Evolutionary conservation across 2,797 vertebrate species (phyloP).

Genomic region (Crenuchus spilurus): DNA sequence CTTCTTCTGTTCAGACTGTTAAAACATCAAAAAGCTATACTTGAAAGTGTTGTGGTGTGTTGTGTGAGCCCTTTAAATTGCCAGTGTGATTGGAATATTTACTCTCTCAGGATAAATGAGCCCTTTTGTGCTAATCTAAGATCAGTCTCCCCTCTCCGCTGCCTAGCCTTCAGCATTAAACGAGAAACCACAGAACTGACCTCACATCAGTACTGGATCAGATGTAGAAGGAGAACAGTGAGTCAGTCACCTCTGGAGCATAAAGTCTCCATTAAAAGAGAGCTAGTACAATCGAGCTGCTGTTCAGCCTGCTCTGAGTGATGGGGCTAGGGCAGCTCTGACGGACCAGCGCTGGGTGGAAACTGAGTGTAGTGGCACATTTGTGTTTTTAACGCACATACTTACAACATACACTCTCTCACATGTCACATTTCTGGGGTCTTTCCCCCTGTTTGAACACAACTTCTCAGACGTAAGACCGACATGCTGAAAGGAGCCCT

Average conservation of each 20-base stretch:
- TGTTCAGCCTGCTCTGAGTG: constrained; percentile 55
- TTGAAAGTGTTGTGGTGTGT: not conserved
- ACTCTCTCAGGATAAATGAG: constrained; percentile 40
- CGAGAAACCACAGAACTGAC: constrained; percentile 31
- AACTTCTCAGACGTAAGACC: constrained; percentile 8
- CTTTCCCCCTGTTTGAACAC: constrained; percentile 8
- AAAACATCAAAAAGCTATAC: constrained; percentile 50
- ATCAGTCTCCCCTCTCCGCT: constrained; percentile 29
- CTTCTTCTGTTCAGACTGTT: constrained; percentile 60
- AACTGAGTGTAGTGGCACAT: constrained; percentile 27
- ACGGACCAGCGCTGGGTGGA: constrained; percentile 31
- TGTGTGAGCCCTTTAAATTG: constrained; percentile 55
- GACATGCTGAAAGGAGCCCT: not conserved
- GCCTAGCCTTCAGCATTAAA: constrained; percentile 11
- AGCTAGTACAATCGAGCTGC: constrained; percentile 47
- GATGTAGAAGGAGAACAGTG: constrained; percentile 65
- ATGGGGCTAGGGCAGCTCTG: constrained; percentile 35
- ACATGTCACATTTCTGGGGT: constrained; percentile 3
- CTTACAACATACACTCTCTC: not conserved
- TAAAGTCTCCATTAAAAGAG: constrained; percentile 62
- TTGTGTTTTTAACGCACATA: constrained; percentile 13
- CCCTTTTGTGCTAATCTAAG: constrained; percentile 24
- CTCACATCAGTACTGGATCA: constrained; percentile 24
- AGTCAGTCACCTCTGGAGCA: constrained; percentile 53
- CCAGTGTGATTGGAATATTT: constrained; percentile 67